These are phyloP conservation scores for Enteromius fasciolatus DNA, from an alignment of 2,797 vertebrate genomes.

Conservation along the genomic window DNA sequence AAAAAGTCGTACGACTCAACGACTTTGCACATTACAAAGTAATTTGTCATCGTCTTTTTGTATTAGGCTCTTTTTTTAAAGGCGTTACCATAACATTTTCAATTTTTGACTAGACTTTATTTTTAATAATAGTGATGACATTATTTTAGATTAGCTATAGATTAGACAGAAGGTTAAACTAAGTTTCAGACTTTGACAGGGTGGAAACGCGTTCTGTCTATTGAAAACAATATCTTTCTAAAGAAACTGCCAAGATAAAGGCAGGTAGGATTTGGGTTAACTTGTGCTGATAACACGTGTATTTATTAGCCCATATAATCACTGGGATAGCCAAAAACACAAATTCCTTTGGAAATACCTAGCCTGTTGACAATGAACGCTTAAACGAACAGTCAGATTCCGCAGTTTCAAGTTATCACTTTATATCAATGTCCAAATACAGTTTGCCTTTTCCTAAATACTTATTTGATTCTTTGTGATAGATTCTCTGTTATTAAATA, in stretches of 20 bases:
- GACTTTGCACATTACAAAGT: background rate
- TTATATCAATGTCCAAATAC: background rate
- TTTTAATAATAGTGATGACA: background rate
- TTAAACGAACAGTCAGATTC: background rate
- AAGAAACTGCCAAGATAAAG: background rate
- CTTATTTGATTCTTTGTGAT: background rate
- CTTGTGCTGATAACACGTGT: background rate
- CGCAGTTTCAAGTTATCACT: background rate
- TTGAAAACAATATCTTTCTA: background rate
- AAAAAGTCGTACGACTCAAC: background rate
- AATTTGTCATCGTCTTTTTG: too few relatives aligned
- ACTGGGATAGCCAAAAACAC: background rate
- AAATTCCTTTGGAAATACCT: background rate
- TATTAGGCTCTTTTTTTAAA: too few relatives aligned
- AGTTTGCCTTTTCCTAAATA: background rate
- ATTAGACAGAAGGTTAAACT: background rate
- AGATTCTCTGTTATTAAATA: background rate
- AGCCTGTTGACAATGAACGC: background rate
- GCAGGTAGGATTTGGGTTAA: background rate
- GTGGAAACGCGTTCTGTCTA: background rate
- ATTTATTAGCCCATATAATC: slow-evolving; percentile 4
- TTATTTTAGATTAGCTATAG: background rate
- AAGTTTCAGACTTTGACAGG: background rate
- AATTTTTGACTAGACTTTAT: background rate
- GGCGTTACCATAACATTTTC: background rate